Evolutionary conservation across 2,113 vertebrate genomes (phyloP).

Genomic region (Odocoileus hemionus): DNA sequence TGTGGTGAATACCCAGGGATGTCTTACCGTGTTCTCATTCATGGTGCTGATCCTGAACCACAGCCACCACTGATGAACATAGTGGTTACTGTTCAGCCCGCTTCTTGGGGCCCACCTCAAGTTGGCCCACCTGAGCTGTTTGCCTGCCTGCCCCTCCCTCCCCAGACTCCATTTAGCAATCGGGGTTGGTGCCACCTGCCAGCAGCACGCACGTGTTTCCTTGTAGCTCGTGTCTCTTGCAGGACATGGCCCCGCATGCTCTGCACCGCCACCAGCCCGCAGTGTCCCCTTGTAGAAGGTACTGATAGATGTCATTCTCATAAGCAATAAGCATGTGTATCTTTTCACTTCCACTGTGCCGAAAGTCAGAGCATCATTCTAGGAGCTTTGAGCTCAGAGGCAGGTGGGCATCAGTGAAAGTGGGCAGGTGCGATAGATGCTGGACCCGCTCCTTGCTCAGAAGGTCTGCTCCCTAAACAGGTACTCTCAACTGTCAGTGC

Average conservation of each 20-base stretch:
- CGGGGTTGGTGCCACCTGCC: background rate
- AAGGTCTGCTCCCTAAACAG: background rate
- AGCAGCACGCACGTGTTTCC: background rate
- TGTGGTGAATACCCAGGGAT: background rate
- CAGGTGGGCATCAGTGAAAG: background rate
- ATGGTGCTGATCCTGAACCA: background rate
- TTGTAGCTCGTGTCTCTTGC: background rate
- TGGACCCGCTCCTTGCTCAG: background rate
- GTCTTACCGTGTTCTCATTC: background rate
- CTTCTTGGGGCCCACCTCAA: background rate
- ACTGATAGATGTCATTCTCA: background rate
- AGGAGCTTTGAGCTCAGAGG: background rate
- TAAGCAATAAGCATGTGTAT: background rate
- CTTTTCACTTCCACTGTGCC: background rate
- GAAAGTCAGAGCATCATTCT: background rate
- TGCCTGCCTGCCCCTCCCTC: background rate
- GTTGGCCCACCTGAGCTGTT: background rate
- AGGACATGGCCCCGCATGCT: background rate
- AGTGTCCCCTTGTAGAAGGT: background rate
- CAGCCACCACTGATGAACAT: background rate
- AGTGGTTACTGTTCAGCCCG: background rate
- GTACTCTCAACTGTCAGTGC: background rate
- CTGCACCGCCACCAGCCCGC: background rate
- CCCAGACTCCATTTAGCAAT: background rate
- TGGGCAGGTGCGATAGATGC: background rate